Base-by-base conservation (phyloP, 2,888 invertebrate genomes). In the Microplitis deprimator region DNA sequence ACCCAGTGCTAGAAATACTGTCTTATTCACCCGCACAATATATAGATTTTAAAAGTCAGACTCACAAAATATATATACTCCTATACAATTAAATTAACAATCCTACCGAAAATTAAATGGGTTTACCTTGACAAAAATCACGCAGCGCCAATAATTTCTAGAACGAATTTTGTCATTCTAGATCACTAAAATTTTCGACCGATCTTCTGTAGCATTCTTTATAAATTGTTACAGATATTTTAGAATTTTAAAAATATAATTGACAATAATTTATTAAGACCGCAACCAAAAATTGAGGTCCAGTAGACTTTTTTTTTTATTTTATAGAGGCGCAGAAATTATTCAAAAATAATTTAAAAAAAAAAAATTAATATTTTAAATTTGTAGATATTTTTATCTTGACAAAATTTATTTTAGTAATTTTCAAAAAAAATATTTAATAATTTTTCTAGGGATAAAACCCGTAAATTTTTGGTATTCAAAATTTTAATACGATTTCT, bases 31-130 rank as follows among this genome's bases (percentile, higher is more conserved):
- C 71, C 71, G 62, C 71, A 62, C 71, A 61, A 61, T 41, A 17
- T 72, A 29, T 61, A 60, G 8, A 60, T 72, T 62, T 20, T 62
- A n/a, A 16, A 17, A 68, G 39, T 16, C 16, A 41, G 16, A 41
- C 29, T 29, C 29, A 29, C 41, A 41, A 68, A 40, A 10, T 68
- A 5, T 41, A 17, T 17, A 13, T 39, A 68, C 13, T 13, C 38
- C 62, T 72, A 72, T 50, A 72, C 41, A 72, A 72, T 72, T 61
- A 39, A 38, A 72, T 61, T 17, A 29, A 62, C 38, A 39, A 71
- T 59, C 29, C 38, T 71, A 71, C 59, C 68, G 62, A 62, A 62
- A 62, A 62, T 50, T 50, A 50, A 50, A 62, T 7, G 20, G 10
- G 7, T 62, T 62, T 16, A 62, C 62, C 62, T 62, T 73, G 64